These are phyloP conservation scores for Fabriciana adippe DNA, from an alignment of 2,888 invertebrate genomes.

Conservation along the genomic window DNA sequence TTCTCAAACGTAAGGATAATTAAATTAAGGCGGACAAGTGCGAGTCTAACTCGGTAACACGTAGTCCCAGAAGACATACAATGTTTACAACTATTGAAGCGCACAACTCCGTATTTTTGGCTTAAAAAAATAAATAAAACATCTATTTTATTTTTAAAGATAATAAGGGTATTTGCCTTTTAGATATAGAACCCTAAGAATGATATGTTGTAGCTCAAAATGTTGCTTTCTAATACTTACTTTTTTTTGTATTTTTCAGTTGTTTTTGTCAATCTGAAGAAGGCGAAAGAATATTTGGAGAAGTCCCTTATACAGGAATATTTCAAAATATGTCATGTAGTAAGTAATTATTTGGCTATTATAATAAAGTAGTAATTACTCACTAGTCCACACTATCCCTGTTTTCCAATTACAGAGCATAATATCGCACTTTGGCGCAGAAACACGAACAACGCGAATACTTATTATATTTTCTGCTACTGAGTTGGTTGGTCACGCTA, in stretches of 20 bases:
- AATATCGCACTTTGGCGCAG: no score
- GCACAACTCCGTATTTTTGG: no score
- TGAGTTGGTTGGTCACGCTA: no score
- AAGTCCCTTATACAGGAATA: conserved; percentile 73
- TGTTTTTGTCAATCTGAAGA: conserved; percentile 85
- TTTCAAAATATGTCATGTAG: conserved; percentile 82
- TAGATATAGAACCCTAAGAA: not conserved
- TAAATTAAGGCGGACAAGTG: no score
- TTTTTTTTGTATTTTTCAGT: conserved; percentile 63
- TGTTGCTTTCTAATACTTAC: no score
- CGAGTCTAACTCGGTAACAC: no score
- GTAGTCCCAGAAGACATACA: no score
- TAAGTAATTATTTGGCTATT: conserved; percentile 53
- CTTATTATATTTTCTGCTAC: no score
- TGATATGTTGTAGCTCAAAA: not conserved
- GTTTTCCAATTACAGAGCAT: no score
- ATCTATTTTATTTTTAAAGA: not conserved
- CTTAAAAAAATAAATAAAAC: not conserved
- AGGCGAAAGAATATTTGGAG: conserved; percentile 86
- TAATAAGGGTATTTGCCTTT: not conserved
- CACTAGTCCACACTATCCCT: no score
- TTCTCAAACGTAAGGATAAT: conserved; percentile 83
- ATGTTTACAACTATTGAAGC: no score
- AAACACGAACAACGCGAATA: no score
- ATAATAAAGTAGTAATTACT: not conserved